These are phyloP conservation scores for Orthosia cruda DNA, from an alignment of 2,888 invertebrate species.

Conservation along the genomic window DNA sequence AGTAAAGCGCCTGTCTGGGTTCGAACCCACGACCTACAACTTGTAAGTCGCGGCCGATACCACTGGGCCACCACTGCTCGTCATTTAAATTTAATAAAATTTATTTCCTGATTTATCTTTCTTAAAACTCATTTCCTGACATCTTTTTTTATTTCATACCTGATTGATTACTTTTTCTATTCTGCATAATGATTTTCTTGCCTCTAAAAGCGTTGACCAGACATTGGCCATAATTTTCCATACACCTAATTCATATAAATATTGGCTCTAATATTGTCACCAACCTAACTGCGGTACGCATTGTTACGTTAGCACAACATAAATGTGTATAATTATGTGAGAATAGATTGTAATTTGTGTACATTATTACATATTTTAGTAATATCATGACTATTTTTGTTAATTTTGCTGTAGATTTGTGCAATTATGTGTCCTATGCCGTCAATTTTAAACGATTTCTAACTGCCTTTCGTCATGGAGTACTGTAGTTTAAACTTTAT, in stretches of 20 bases:
- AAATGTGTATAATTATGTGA: neutral
- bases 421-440: neutral
- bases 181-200: too few relatives aligned
- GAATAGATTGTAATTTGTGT: slow-evolving; percentile 21
- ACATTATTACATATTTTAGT: slow-evolving; percentile 1
- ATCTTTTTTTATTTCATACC: too few relatives aligned
- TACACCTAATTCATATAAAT: neutral
- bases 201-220: neutral
- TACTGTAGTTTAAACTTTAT: too few relatives aligned
- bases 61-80: too few relatives aligned
- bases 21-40: too few relatives aligned
- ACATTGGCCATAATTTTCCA: neutral
- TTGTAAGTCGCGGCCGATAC: too few relatives aligned
- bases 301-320: slow-evolving; percentile 16
- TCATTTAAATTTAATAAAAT: too few relatives aligned
- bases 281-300: neutral
- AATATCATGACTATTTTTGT: slow-evolving; percentile 1
- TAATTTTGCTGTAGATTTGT: slow-evolving; percentile 6
- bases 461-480: too few relatives aligned
- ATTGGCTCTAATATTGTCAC: slow-evolving; percentile 31
- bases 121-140: too few relatives aligned
- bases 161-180: too few relatives aligned
- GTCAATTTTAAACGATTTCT: too few relatives aligned
- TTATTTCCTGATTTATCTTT: neutral
- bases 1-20: too few relatives aligned